Conservation (phyloP, 2,888 invertebrate species). For the Tiliacea citrago region DNA sequence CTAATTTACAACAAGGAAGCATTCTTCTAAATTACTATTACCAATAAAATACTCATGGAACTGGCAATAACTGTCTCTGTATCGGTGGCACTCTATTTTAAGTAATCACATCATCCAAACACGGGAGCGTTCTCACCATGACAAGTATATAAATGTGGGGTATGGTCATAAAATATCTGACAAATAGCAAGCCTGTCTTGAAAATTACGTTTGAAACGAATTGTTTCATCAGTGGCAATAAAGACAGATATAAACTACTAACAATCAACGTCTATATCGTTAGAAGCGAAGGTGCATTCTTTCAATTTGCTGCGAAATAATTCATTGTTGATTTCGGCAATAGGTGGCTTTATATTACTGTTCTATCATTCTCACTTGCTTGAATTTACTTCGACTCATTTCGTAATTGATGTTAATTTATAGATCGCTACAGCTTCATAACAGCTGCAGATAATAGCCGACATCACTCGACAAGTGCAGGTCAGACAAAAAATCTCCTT, state of each 20-base stretch:
- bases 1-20: constrained; percentile 29
- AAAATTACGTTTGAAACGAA: constrained; percentile 36
- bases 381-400: constrained; percentile 9
- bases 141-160: constrained; percentile 39
- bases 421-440: background rate
- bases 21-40: constrained; percentile 33
- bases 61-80: constrained; percentile 39
- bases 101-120: constrained; percentile 54
- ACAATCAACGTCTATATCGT: constrained; percentile 20
- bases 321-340: constrained; percentile 26
- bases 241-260: constrained; percentile 28
- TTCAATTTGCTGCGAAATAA: constrained; percentile 23
- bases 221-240: constrained; percentile 40
- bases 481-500: constrained; percentile 39
- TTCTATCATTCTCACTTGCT: constrained; percentile 3
- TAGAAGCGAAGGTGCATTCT: constrained; percentile 25
- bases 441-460: constrained; percentile 5
- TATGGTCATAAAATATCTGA: constrained; percentile 31
- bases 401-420: background rate
- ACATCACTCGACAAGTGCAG: constrained; percentile 21
- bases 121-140: constrained; percentile 25
- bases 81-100: constrained; percentile 51
- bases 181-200: constrained; percentile 19
- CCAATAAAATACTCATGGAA: constrained; percentile 45
- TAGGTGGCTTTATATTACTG: background rate